Conservation (phyloP, 2,888 invertebrate species). For the Sphaerophoria taeniata region DNA sequence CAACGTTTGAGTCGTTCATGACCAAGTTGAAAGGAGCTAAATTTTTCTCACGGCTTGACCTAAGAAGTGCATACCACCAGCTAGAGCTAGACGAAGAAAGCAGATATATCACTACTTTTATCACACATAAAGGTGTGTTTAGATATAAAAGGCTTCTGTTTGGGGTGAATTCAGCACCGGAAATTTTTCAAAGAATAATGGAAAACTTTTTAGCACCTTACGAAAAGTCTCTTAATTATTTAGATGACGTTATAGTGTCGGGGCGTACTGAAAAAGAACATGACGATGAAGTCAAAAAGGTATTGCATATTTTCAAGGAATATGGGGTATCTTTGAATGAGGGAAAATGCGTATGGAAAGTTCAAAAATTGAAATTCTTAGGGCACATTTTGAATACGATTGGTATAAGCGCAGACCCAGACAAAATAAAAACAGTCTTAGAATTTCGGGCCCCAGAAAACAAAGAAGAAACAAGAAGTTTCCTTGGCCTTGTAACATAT, state of each 20-base stretch:
- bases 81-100: too few relatives aligned
- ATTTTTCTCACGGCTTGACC: constrained; percentile 75
- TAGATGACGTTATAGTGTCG: not conserved
- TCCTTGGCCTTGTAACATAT: constrained; percentile 21
- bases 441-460: constrained; percentile 5
- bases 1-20: constrained; percentile 68
- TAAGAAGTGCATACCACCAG: too few relatives aligned
- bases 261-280: constrained; percentile 6
- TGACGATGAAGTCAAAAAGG: constrained; percentile 5
- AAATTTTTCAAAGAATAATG: constrained; percentile 76
- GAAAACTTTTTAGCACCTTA: constrained; percentile 75
- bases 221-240: not conserved
- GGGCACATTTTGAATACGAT: not conserved
- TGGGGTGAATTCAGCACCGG: constrained; percentile 78
- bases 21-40: constrained; percentile 69
- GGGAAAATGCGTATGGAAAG: constrained; percentile 1
- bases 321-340: not conserved
- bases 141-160: constrained; percentile 80
- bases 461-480: constrained; percentile 25
- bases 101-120: too few relatives aligned
- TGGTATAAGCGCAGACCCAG: not conserved
- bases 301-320: not conserved
- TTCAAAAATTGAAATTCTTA: not conserved
- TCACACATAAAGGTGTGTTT: constrained; percentile 77
- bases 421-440: not conserved